These are phyloP conservation scores for Polymixis flavicincta DNA, from an alignment of 2,888 invertebrate genomes.

Conservation along the genomic window DNA sequence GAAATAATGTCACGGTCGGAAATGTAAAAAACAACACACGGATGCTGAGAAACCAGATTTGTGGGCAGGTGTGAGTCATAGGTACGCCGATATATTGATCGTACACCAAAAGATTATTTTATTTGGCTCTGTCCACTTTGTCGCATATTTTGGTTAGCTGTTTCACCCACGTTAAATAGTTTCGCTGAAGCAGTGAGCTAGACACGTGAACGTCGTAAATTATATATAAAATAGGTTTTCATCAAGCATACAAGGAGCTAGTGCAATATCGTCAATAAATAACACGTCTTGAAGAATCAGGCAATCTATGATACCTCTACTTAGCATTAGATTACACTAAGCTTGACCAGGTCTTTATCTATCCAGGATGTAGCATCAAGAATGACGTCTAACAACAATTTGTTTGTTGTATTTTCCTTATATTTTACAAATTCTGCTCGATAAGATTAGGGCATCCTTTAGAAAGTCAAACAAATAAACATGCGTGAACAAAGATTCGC, in stretches of 20 bases:
- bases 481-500: conserved; percentile 23
- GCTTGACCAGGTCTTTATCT: conserved; percentile 32
- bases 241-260: not conserved
- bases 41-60: conserved; percentile 67
- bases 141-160: conserved; percentile 55
- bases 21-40: conserved; percentile 53
- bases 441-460: conserved; percentile 1
- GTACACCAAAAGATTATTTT: conserved; percentile 57
- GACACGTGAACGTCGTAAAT: conserved; percentile 26
- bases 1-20: conserved; percentile 37
- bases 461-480: conserved; percentile 36
- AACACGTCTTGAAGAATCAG: conserved; percentile 11
- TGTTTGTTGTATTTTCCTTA: conserved; percentile 3
- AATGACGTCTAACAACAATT: not conserved
- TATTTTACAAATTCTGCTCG: not conserved
- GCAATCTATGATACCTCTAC: conserved; percentile 25
- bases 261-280: conserved; percentile 11
- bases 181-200: conserved; percentile 24
- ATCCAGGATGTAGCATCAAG: conserved; percentile 17
- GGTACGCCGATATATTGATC: conserved; percentile 49
- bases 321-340: conserved; percentile 35
- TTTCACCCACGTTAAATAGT: conserved; percentile 60
- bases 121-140: conserved; percentile 57
- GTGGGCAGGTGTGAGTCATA: conserved; percentile 66
- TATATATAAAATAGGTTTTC: conserved; percentile 22